These are phyloP conservation scores for Microhierax caerulescens DNA, from an alignment of 2,797 vertebrate genomes.

Conservation along the genomic window DNA sequence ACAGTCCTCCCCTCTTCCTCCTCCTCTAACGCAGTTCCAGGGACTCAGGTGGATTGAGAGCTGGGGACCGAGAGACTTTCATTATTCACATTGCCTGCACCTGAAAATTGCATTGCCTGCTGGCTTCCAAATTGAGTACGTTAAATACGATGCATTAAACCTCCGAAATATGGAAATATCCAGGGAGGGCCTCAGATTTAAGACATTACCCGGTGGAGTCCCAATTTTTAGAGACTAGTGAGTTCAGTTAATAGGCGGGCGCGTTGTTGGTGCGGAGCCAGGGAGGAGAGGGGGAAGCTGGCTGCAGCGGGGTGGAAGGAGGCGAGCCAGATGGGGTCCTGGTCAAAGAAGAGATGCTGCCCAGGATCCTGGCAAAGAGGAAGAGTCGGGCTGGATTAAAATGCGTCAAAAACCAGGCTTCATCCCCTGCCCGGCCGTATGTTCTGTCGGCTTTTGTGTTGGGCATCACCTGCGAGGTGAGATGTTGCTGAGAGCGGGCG, in stretches of 20 bases:
- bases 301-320: not conserved
- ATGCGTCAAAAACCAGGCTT: not conserved
- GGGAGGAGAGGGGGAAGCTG: not conserved
- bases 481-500: not conserved
- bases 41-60: conserved; percentile 16
- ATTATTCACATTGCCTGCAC: conserved; percentile 1
- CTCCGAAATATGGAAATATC: not conserved
- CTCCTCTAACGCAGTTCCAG: not conserved
- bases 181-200: conserved; percentile 2
- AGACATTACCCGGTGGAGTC: not conserved
- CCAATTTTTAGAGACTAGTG: not conserved
- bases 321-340: not conserved
- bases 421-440: not conserved
- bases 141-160: conserved; percentile 40
- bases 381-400: not conserved
- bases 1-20: not conserved
- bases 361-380: not conserved
- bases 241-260: not conserved
- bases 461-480: not conserved
- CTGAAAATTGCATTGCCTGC: conserved; percentile 40
- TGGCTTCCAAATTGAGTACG: conserved; percentile 33
- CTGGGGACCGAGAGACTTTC: not conserved
- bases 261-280: not conserved
- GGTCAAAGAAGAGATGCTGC: not conserved
- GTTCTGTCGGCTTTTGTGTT: not conserved